Percentiles rank a stretch among this genome's conserved stretches.
phyloP scores from a whole-genome alignment of 2,113 vertebrate genomes.

The Symphodus melops region DNA sequence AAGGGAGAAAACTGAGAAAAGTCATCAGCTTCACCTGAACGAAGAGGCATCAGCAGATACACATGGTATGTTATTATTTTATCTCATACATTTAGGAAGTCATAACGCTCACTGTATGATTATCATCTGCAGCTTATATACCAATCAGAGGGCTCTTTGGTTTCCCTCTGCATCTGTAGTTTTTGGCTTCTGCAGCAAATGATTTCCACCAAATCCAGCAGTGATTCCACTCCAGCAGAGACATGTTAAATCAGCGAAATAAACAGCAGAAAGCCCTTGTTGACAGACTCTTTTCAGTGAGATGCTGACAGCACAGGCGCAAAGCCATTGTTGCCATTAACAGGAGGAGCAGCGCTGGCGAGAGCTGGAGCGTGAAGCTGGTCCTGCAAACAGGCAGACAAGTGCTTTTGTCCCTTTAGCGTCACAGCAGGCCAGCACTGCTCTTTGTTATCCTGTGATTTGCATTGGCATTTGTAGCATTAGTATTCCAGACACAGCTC shows the following conservation, averaged over 20 bases:
- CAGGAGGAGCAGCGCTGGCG: slow-evolving; percentile 46
- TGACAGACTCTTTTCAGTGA: slow-evolving; percentile 69
- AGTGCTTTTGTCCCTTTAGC: slow-evolving; percentile 68
- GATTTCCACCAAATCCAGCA: slow-evolving; percentile 37
- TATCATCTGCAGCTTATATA: slow-evolving; percentile 6
- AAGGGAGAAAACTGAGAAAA: slow-evolving; percentile 61
- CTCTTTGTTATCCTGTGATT: slow-evolving; percentile 75
- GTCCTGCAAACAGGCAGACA: slow-evolving; percentile 49
- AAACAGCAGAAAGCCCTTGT: slow-evolving; percentile 51
- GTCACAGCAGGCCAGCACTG: slow-evolving; percentile 59
- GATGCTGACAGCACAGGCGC: slow-evolving; percentile 60
- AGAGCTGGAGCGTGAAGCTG: slow-evolving; percentile 14
- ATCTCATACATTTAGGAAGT: background rate
- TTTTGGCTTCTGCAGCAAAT: slow-evolving; percentile 13
- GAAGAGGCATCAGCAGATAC: slow-evolving; percentile 62
- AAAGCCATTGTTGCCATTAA: slow-evolving; percentile 69
- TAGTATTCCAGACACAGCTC: slow-evolving; percentile 76
- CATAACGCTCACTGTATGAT: background rate
- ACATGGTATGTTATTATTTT: slow-evolving; percentile 74
- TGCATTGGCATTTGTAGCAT: slow-evolving; percentile 75
- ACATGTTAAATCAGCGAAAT: slow-evolving; percentile 46
- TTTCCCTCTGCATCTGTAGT: slow-evolving; percentile 7
- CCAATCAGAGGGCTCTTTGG: background rate
- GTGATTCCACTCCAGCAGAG: slow-evolving; percentile 33
- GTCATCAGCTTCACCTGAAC: slow-evolving; percentile 72